Percentiles rank a stretch among this genome's conserved stretches.
phyloP scores from a whole-genome alignment of 2,888 invertebrate species.

The Bugulina stolonifera region DNA sequence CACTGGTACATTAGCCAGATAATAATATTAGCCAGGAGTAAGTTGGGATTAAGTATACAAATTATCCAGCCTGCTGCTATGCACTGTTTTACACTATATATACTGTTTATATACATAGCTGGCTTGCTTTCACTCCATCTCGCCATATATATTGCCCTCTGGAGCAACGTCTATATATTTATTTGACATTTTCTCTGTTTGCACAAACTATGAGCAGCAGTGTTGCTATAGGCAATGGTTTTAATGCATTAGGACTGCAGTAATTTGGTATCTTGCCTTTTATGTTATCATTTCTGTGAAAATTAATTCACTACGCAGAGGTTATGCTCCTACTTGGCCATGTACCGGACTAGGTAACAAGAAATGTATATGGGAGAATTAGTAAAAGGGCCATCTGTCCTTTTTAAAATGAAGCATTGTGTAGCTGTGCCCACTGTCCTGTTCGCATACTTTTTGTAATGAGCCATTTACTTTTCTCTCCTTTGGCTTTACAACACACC shows the following conservation, averaged over 20 bases:
- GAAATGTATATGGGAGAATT: background rate
- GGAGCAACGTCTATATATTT: background rate
- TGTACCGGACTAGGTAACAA: background rate
- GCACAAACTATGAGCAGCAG: conserved; percentile 21
- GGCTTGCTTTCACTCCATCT: background rate
- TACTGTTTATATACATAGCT: background rate
- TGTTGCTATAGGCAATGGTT: conserved; percentile 23
- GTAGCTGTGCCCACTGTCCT: background rate
- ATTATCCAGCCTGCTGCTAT: too few species aligned
- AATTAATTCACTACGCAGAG: background rate
- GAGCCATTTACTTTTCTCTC: background rate
- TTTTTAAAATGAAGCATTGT: background rate
- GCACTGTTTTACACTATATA: background rate
- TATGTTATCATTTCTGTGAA: conserved; percentile 11
- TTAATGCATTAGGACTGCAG: conserved; percentile 9
- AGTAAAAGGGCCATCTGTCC: conserved; percentile 23
- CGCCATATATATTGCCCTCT: background rate
- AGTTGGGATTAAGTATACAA: too few species aligned
- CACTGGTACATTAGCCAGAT: too few species aligned
- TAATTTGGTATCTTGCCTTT: background rate
- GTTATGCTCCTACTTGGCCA: background rate
- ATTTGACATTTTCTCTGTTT: conserved; percentile 25
- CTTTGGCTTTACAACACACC: too few species aligned
- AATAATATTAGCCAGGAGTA: too few species aligned
- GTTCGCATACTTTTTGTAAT: conserved; percentile 2